These are phyloP conservation scores for Athene cunicularia DNA, from an alignment of 2,113 vertebrate genomes.

Conservation along the genomic window DNA sequence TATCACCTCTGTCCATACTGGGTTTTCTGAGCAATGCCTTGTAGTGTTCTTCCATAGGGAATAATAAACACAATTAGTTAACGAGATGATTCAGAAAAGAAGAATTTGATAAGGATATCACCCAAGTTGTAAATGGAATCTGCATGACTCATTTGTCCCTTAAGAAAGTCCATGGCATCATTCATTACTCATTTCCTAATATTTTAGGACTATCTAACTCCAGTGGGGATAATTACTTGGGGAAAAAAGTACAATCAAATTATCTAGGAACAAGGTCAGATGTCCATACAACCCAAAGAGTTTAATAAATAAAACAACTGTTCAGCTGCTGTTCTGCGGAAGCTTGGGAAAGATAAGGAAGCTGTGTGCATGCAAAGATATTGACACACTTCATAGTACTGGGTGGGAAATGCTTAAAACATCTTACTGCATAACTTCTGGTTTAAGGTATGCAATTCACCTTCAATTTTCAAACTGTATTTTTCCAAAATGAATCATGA, in stretches of 20 bases:
- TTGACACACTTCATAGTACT: neutral
- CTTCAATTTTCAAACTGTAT: neutral
- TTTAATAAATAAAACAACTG: neutral
- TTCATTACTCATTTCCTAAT: constrained; percentile 46
- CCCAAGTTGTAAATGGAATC: neutral
- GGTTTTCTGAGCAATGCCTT: neutral
- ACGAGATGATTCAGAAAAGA: neutral
- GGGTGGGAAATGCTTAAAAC: neutral
- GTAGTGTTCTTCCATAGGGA: neutral
- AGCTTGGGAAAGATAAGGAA: neutral
- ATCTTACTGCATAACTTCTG: neutral
- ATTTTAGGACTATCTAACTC: constrained; percentile 4
- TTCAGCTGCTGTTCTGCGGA: neutral
- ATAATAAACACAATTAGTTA: constrained; percentile 32
- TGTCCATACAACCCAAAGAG: neutral
- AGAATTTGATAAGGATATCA: constrained; percentile 12
- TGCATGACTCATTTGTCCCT: neutral
- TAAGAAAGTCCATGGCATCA: neutral
- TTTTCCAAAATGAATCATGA: neutral
- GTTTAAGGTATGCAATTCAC: neutral
- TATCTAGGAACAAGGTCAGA: neutral
- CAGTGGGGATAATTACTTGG: neutral
- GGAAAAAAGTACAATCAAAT: neutral
- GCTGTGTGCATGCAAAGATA: neutral
- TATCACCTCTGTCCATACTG: neutral